A percentile compares a stretch with the other conserved stretches of the same genome.
phyloP scores from a whole-genome alignment of 2,113 vertebrate species.

The Cottus gobio region DNA sequence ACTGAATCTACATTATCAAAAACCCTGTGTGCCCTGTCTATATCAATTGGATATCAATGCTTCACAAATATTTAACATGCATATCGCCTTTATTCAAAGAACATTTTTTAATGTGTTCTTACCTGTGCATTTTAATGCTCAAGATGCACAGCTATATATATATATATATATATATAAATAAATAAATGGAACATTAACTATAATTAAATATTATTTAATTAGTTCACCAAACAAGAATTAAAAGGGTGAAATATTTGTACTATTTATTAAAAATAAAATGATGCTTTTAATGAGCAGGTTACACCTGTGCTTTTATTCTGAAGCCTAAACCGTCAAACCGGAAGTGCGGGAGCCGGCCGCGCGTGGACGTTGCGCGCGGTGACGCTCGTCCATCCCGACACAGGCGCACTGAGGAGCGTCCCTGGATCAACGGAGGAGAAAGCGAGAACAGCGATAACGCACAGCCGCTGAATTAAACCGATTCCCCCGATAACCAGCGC shows the following conservation, averaged over 20 bases:
- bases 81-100: neutral
- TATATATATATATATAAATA: too few species aligned
- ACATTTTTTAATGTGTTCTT: too few species aligned
- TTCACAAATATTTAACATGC: neutral
- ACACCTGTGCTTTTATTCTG: constrained; percentile 53
- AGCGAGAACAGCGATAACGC: neutral
- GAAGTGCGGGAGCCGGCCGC: neutral
- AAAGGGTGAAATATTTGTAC: neutral
- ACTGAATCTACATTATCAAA: neutral
- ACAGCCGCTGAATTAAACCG: neutral
- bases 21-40: neutral
- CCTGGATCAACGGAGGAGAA: constrained; percentile 34
- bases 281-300: too few species aligned
- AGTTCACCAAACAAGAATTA: neutral
- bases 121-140: too few species aligned
- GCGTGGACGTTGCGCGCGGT: constrained; percentile 39
- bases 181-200: too few species aligned
- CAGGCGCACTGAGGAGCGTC: constrained; percentile 21
- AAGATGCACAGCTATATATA: too few species aligned
- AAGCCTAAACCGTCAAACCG: neutral
- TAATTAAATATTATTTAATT: too few species aligned
- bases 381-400: constrained; percentile 47
- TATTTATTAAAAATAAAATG: too few species aligned
- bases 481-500: neutral
- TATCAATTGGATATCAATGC: too few species aligned